These are phyloP conservation scores for Camelus dromedarius DNA, from an alignment of 2,113 vertebrate genomes.

Conservation along the genomic window DNA sequence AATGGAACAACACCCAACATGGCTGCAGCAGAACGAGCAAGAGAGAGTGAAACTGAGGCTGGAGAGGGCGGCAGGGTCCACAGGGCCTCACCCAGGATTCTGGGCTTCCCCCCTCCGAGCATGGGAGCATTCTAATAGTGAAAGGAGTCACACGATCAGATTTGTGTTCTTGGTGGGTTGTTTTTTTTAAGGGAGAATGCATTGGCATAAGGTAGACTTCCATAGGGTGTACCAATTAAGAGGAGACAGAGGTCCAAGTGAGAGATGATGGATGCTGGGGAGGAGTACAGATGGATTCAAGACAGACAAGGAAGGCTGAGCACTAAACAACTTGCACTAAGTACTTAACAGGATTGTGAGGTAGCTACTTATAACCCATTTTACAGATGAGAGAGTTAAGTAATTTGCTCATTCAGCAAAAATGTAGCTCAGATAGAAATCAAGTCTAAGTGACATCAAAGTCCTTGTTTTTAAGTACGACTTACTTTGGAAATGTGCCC, in stretches of 20 bases:
- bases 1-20: background rate
- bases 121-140: background rate
- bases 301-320: background rate
- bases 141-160: background rate
- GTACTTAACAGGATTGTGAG: background rate
- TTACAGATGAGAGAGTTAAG: background rate
- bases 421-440: background rate
- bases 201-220: background rate
- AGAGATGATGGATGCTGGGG: fast-evolving
- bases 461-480: background rate
- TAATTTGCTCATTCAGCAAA: background rate
- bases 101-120: too few relatives aligned
- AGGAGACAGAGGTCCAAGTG: background rate
- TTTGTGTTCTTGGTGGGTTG: too few relatives aligned
- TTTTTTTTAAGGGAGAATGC: background rate
- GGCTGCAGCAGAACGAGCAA: background rate
- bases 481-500: background rate
- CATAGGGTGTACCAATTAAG: background rate
- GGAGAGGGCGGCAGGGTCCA: background rate
- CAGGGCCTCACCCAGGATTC: background rate
- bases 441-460: background rate
- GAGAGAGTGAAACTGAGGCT: background rate
- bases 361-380: background rate
- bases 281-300: background rate
- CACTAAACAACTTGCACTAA: background rate